phyloP scores from a whole-genome alignment of 2,113 vertebrate species.

The Pao palembangensis region DNA sequence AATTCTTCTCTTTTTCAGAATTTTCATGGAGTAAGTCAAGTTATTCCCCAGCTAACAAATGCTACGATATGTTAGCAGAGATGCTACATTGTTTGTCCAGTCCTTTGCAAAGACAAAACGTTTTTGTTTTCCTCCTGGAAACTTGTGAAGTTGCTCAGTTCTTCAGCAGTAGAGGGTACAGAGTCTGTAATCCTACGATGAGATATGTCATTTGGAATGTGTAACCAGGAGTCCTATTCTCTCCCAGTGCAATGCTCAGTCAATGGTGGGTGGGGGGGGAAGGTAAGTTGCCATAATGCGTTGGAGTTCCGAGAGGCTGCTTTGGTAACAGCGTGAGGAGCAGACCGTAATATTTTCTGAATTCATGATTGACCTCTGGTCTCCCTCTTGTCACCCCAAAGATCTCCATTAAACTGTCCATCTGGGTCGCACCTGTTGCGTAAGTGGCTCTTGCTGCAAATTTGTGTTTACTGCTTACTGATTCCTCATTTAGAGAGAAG shows the following conservation, averaged over 20 bases:
- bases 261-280: conserved; percentile 12
- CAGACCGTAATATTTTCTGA: conserved; percentile 61
- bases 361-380: conserved; percentile 64
- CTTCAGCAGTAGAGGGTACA: conserved; percentile 47
- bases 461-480: conserved; percentile 72
- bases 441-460: conserved; percentile 66
- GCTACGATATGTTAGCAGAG: conserved; percentile 80
- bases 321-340: conserved; percentile 79
- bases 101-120: conserved; percentile 57
- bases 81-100: conserved; percentile 78
- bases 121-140: conserved; percentile 3
- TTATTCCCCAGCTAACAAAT: conserved; percentile 77
- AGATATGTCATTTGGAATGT: conserved; percentile 73
- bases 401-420: conserved; percentile 69
- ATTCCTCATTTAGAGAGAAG: conserved; percentile 74
- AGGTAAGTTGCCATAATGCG: conserved; percentile 55
- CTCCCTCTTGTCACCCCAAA: conserved; percentile 64
- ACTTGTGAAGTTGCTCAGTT: conserved; percentile 57
- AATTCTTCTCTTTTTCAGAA: conserved; percentile 62
- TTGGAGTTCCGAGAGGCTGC: conserved; percentile 76
- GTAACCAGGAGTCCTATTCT: conserved; percentile 64
- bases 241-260: conserved; percentile 72
- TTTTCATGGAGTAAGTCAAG: conserved; percentile 59
- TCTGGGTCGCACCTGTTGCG: conserved; percentile 59
- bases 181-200: conserved; percentile 56